Evolutionary conservation across 1,140 invertebrate genomes (phyloP).

Genomic region (Ericerus pela): DNA sequence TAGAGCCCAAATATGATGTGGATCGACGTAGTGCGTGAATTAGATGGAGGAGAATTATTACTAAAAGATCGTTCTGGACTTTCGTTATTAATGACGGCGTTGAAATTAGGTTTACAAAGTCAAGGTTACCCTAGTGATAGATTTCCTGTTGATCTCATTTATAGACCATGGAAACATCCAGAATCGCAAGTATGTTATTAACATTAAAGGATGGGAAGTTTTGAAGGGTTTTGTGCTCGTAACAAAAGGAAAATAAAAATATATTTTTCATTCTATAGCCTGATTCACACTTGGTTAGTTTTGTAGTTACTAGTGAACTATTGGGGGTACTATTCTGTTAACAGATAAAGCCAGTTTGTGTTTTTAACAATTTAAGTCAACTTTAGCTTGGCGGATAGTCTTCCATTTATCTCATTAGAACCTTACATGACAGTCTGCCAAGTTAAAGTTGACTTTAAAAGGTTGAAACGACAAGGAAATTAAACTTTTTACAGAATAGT

Average conservation of each 20-base stretch:
- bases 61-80: slow-evolving; percentile 74
- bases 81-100: slow-evolving; percentile 58
- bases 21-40: slow-evolving; percentile 78
- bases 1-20: slow-evolving; percentile 62
- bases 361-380: too few relatives aligned
- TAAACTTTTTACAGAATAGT: too few relatives aligned
- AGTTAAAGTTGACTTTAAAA: too few relatives aligned
- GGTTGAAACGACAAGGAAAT: too few relatives aligned
- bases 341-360: too few relatives aligned
- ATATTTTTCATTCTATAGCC: not conserved
- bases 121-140: slow-evolving; percentile 51
- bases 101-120: slow-evolving; percentile 56
- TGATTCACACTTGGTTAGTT: too few relatives aligned
- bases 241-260: not conserved
- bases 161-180: slow-evolving; percentile 78
- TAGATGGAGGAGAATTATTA: slow-evolving; percentile 80
- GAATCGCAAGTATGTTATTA: slow-evolving; percentile 51
- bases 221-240: not conserved
- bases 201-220: not conserved
- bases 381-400: too few relatives aligned
- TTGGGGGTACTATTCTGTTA: too few relatives aligned
- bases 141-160: slow-evolving; percentile 80
- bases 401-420: too few relatives aligned
- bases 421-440: too few relatives aligned
- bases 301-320: too few relatives aligned